These are phyloP conservation scores for Polyommatus icarus DNA, from an alignment of 2,888 invertebrate species.

Conservation along the genomic window DNA sequence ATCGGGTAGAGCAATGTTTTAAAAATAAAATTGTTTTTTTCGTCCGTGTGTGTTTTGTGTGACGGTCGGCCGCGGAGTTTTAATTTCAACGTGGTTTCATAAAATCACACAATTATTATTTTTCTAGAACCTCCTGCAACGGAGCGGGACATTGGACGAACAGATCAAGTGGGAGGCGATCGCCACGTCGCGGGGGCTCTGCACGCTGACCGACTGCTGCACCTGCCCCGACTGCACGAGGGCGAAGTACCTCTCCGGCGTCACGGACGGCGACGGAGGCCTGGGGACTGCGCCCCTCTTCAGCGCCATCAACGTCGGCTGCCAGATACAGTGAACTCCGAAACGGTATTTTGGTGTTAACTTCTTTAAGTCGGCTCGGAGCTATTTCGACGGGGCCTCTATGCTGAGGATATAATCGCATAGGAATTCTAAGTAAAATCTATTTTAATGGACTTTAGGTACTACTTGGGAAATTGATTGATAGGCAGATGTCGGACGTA, in stretches of 20 bases:
- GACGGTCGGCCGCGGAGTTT: no score
- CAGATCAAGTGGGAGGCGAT: slow-evolving; percentile 76
- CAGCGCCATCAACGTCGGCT: slow-evolving; percentile 62
- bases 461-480: neutral
- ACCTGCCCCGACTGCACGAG: slow-evolving; percentile 61
- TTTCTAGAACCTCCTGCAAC: slow-evolving; percentile 61
- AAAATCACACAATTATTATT: neutral
- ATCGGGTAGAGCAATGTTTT: no score
- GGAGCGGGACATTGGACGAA: slow-evolving; percentile 63
- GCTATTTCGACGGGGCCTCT: neutral
- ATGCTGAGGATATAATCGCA: neutral
- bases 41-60: no score
- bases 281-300: slow-evolving; percentile 65
- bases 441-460: neutral
- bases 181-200: slow-evolving; percentile 67
- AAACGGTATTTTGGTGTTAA: neutral
- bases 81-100: no score
- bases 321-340: slow-evolving; percentile 54
- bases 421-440: neutral
- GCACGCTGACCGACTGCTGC: slow-evolving; percentile 67
- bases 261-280: slow-evolving; percentile 68
- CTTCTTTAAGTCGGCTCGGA: neutral
- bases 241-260: slow-evolving; percentile 56
- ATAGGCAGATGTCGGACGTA: neutral
- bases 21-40: no score